These are phyloP conservation scores for Acleris cristana DNA, from an alignment of 2,888 invertebrate species.

Conservation along the genomic window DNA sequence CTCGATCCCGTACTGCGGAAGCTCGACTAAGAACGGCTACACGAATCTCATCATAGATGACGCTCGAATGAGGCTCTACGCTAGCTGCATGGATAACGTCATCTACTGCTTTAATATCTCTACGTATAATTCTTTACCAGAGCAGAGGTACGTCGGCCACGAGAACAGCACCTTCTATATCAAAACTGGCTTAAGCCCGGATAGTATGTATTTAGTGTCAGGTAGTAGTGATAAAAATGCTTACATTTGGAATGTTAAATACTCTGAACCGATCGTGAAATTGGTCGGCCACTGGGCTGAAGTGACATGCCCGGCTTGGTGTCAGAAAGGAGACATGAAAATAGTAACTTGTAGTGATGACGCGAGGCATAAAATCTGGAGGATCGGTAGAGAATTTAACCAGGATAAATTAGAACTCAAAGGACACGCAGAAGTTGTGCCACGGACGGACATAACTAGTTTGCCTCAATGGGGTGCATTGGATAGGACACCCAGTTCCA, in stretches of 20 bases:
- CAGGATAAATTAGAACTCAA: slow-evolving; percentile 58
- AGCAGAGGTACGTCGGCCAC: slow-evolving; percentile 88
- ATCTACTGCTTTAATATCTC: slow-evolving; percentile 93
- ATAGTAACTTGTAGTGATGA: slow-evolving; percentile 94
- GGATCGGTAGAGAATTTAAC: slow-evolving; percentile 82
- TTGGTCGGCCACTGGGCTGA: slow-evolving; percentile 92
- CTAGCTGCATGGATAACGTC: slow-evolving; percentile 93
- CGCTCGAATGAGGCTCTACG: slow-evolving; percentile 88
- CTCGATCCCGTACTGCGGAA: slow-evolving; percentile 89
- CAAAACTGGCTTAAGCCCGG: slow-evolving; percentile 91
- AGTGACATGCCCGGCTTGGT: slow-evolving; percentile 95
- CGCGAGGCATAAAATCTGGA: slow-evolving; percentile 90
- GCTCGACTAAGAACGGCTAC: slow-evolving; percentile 87
- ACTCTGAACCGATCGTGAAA: slow-evolving; percentile 86
- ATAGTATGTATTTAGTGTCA: slow-evolving; percentile 91
- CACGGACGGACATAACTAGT: slow-evolving; percentile 52
- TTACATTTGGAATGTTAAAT: slow-evolving; percentile 91
- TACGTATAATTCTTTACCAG: slow-evolving; percentile 86
- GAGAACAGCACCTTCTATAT: slow-evolving; percentile 93
- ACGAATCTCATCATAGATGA: slow-evolving; percentile 91
- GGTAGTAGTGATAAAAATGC: slow-evolving; percentile 95
- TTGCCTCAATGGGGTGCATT: slow-evolving; percentile 59
- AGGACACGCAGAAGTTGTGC: slow-evolving; percentile 62
- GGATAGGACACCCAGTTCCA: slow-evolving; percentile 78
- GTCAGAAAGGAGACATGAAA: slow-evolving; percentile 81